Percentiles rank a stretch among this genome's conserved stretches.
phyloP scores from a whole-genome alignment of 2,113 vertebrate species.

The Oryzias woworae region DNA sequence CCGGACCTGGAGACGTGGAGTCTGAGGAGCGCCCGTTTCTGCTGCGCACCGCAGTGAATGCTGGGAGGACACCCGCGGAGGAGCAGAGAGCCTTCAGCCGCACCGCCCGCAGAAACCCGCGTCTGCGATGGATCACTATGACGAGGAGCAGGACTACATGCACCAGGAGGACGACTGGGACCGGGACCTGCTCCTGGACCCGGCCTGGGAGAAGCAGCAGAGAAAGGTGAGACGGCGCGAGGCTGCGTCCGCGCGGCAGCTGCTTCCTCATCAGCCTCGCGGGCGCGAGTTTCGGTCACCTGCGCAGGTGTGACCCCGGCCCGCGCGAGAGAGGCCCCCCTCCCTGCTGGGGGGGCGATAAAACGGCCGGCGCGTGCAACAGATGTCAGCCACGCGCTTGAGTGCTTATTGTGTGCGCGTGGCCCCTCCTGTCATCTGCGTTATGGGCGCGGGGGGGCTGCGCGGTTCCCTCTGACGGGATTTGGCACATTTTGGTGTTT shows the following conservation, averaged over 20 bases:
- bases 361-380: constrained; percentile 50
- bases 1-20: constrained; percentile 30
- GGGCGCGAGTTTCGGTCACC: constrained; percentile 15
- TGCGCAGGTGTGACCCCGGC: constrained; percentile 7
- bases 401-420: constrained; percentile 34
- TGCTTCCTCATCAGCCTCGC: background rate
- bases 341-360: no score
- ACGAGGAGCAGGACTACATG: constrained; percentile 86
- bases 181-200: constrained; percentile 91
- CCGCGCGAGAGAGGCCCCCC: no score
- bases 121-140: constrained; percentile 86
- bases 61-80: constrained; percentile 61
- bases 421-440: constrained; percentile 50
- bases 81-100: constrained; percentile 23
- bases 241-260: constrained; percentile 43
- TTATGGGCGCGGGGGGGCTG: constrained; percentile 10
- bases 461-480: background rate
- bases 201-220: constrained; percentile 98
- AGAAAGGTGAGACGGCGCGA: constrained; percentile 82
- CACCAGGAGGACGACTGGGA: constrained; percentile 95
- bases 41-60: constrained; percentile 66
- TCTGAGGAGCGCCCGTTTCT: constrained; percentile 9
- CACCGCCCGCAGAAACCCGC: background rate
- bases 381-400: constrained; percentile 74
- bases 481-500: background rate